Base-by-base conservation (phyloP, 1,140 invertebrate genomes). In the Drosophila quadrilineata region DNA sequence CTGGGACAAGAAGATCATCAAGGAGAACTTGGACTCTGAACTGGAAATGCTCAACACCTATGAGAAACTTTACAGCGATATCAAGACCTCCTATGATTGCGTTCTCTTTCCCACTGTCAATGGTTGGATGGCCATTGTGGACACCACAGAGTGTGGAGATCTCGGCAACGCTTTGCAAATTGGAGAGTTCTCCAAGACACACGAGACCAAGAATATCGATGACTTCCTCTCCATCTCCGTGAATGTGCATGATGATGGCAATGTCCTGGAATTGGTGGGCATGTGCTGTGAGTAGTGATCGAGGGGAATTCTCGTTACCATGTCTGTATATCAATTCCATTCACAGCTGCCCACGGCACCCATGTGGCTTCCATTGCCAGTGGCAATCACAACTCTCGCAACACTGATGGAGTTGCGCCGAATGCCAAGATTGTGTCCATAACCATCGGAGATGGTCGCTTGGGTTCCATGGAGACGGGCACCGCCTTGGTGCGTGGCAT, bases 301-400 rank as follows among this genome's bases (percentile, higher is more conserved):
- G n/a, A n/a, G n/a, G n/a, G n/a, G n/a, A 50, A 8, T 8, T 38
- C 0, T 1, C 36, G 6, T 19, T 36, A 4, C n/a, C 19, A 22
- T 4, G 0, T 9, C 9, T 5, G 9, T 24, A 35, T 48, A 46
- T 35, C 26, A 16, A 3, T 45, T 43, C 3, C 17, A 3, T 91
- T 90, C 3, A 53, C 85, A 98, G 96, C 96, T 17, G 94, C 95
- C 43, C 98, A 99, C 91, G 98, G 98, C 10, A 99, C 98, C 1
- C 98, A 99, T 89, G 98, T 99, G 9, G 97, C 98, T 0, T 95
- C 96, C 12, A 99, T 99, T 70, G 96, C 98, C 17, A 94, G 97
- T 14, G 98, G 95, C 0, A 93, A 97, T 91, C 99, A 98, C 91
- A 95, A 97, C 0, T 93, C 94, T 31, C 95, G 97, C 3, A 96